These are phyloP conservation scores for Abrostola tripartita DNA, from an alignment of 2,888 invertebrate genomes.

Conservation along the genomic window DNA sequence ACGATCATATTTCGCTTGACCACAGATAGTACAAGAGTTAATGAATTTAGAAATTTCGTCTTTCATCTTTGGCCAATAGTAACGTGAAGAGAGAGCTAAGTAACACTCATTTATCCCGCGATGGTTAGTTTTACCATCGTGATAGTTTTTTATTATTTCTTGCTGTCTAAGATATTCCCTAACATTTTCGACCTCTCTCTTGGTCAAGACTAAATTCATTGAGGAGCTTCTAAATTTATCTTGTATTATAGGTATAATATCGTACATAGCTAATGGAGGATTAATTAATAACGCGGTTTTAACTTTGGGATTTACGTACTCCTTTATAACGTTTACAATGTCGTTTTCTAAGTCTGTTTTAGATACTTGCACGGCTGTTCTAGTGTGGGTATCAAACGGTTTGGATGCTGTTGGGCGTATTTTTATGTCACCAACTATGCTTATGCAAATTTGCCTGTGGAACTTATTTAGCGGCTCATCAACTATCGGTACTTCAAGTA, in stretches of 20 bases:
- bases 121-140: constrained; percentile 57
- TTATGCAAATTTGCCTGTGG: neutral
- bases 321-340: constrained; percentile 47
- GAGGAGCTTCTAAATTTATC: constrained; percentile 46
- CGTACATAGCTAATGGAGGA: constrained; percentile 39
- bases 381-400: neutral
- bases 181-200: constrained; percentile 47
- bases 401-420: neutral
- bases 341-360: constrained; percentile 48
- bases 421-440: neutral
- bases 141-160: constrained; percentile 52
- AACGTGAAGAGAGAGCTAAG: constrained; percentile 40
- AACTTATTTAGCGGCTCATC: constrained; percentile 1
- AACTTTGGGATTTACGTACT: constrained; percentile 54
- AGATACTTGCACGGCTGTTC: constrained; percentile 42
- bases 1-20: constrained; percentile 7
- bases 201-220: constrained; percentile 48
- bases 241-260: constrained; percentile 48
- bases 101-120: constrained; percentile 52
- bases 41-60: constrained; percentile 52
- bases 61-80: constrained; percentile 56
- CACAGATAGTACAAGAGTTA: constrained; percentile 35
- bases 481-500: constrained; percentile 18
- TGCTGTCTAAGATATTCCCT: constrained; percentile 50
- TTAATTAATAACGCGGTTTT: constrained; percentile 49